Percentiles rank a stretch among this genome's conserved stretches.
Evolutionary conservation across 2,888 invertebrate species (phyloP).

Genomic region (Callosobruchus maculatus): DNA sequence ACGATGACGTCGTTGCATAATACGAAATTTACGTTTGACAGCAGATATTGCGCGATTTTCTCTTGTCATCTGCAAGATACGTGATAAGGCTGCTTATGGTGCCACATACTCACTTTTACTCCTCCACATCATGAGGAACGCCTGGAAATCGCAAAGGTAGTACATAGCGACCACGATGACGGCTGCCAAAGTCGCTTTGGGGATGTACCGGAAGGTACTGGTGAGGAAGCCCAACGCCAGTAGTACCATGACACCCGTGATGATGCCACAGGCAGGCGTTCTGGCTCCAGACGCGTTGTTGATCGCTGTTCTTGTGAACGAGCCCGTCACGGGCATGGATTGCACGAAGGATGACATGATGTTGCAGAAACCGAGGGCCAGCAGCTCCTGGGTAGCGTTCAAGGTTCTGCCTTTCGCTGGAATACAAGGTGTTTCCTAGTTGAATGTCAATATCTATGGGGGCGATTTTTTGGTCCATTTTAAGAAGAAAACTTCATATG

Average conservation of each 20-base stretch:
- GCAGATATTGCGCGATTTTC: no score
- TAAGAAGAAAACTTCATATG: no score
- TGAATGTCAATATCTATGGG: no score
- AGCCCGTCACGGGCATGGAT: slow-evolving; percentile 84
- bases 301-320: slow-evolving; percentile 83
- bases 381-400: slow-evolving; percentile 87
- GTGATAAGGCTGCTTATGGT: no score
- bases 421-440: no score
- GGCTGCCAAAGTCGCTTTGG: slow-evolving; percentile 79
- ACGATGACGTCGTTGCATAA: no score
- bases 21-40: no score
- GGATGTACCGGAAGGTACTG: slow-evolving; percentile 78
- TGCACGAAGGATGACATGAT: slow-evolving; percentile 75
- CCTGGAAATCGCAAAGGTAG: slow-evolving; percentile 72
- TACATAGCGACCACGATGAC: slow-evolving; percentile 89
- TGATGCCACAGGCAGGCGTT: slow-evolving; percentile 76
- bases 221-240: slow-evolving; percentile 77
- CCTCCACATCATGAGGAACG: slow-evolving; percentile 69
- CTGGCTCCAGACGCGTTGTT: slow-evolving; percentile 87
- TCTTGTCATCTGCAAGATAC: no score
- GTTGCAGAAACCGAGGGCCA: slow-evolving; percentile 81
- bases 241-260: slow-evolving; percentile 74
- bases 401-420: slow-evolving; percentile 71
- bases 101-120: slow-evolving; percentile 66
- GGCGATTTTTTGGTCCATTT: no score